A percentile compares a stretch with the other conserved stretches of the same genome.
Conservation (phyloP, 2,797 vertebrate species). For the Halcyon smyrnensis region DNA sequence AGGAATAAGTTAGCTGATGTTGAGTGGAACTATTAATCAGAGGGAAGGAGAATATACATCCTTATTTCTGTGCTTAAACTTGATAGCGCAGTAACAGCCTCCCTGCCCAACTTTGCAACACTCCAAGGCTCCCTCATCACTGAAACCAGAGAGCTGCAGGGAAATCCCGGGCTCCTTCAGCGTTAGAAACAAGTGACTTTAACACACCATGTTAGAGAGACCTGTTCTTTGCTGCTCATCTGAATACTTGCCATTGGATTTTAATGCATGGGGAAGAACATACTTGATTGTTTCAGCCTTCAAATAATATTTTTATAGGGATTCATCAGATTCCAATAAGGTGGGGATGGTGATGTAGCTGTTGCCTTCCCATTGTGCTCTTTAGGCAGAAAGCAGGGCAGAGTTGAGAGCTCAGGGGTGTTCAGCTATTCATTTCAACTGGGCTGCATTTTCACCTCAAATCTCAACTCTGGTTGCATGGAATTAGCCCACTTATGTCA, state of each 20-base stretch:
- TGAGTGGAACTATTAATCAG: constrained; percentile 70
- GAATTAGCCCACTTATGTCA: not conserved
- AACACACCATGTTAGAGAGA: not conserved
- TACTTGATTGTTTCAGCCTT: not conserved
- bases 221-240: not conserved
- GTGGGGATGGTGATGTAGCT: not conserved
- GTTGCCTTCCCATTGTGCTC: not conserved
- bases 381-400: not conserved
- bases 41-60: constrained; percentile 8
- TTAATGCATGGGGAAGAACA: not conserved
- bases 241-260: not conserved
- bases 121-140: not conserved
- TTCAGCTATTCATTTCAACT: not conserved
- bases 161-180: not conserved
- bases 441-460: not conserved
- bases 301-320: not conserved
- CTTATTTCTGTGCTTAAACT: not conserved
- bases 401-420: not conserved
- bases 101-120: not conserved
- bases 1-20: constrained; percentile 66
- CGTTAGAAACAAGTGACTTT: not conserved
- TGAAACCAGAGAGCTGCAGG: not conserved
- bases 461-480: not conserved
- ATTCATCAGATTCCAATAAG: not conserved
- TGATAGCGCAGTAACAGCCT: not conserved